Evolutionary conservation across 2,113 vertebrate species (phyloP), one percentile per base, ranked within the genome.

Genomic region (Channa argus): DNA sequence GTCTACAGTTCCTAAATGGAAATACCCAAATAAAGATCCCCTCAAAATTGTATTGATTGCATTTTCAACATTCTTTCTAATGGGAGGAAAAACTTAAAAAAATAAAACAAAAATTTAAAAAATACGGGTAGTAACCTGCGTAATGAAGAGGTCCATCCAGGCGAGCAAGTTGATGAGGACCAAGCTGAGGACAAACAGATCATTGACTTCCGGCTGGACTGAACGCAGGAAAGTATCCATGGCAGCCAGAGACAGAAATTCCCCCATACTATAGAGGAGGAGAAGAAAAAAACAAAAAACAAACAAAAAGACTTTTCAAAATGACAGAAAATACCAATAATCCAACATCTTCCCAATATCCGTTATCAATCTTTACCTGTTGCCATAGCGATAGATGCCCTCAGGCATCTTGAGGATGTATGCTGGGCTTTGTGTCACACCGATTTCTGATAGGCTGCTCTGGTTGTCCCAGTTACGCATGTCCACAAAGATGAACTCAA

Each of bases 81-180:
- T 1, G 24, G 24, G 24, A 24, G 24, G 24, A 24, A 24, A 24
- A 24, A 24, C 1, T 24, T 1, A 24, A 24, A 24, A 24, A 24
- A 24, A 24, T 24, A 24, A 24, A 24, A 24, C 24, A 24, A 24
- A 24, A 24, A 24, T 24, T 24, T 24, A 24, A 24, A 24, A 24
- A 24, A 24, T 24, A 24, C 1, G 1, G 24, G 24, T 1, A 24
- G 34, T 72, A 45, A 92, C 89, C 89, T 99, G 97, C 12, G 98
- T 99, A 59, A 99, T 97, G 78, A 99, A 99, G 73, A 99, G 94
- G 92, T 99, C 98, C 97, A 99, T 97, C 98, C 98, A 99, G 71
- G 98, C 97, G 96, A 99, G 96, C 51, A 98, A 90, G 83, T 99
- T 99, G 80, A 99, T 97, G 78, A 98, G 93, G 67, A 98, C 96